phyloP scores from a whole-genome alignment of 92 coral and sea anemone genomes.

The Muricea muricata region DNA sequence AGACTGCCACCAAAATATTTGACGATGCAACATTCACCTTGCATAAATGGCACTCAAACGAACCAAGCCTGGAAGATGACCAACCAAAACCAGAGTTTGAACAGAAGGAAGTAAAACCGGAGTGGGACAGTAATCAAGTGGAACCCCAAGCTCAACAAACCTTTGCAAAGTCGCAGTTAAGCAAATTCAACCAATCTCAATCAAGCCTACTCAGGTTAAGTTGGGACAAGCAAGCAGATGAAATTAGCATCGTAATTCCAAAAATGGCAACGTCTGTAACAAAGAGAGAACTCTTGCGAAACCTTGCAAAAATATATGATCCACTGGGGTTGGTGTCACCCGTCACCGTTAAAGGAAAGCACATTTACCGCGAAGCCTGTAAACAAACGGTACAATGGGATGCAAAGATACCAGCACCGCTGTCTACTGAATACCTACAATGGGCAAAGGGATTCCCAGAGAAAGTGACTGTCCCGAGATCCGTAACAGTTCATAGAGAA shows the following conservation, averaged over 20 bases:
- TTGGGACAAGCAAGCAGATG: slow-evolving; percentile 13
- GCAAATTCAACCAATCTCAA: neutral
- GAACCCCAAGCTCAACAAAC: neutral
- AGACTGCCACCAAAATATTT: neutral
- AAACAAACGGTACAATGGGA: slow-evolving; percentile 13
- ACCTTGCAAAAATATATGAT: slow-evolving; percentile 10
- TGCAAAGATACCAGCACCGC: neutral
- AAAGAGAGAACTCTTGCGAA: slow-evolving; percentile 31
- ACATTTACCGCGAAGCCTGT: slow-evolving; percentile 25
- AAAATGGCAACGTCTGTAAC: neutral
- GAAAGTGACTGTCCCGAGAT: neutral
- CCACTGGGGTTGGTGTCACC: slow-evolving; percentile 26
- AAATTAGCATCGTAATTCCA: neutral
- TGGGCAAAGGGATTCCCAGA: slow-evolving; percentile 1
- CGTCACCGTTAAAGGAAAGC: slow-evolving; percentile 28
- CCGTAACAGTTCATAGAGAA: neutral
- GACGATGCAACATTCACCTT: neutral
- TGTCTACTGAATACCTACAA: neutral
- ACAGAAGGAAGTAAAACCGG: too few species aligned
- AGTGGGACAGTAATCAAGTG: too few species aligned
- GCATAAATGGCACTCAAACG: neutral
- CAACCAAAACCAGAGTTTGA: neutral
- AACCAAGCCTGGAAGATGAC: neutral
- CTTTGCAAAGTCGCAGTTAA: neutral
- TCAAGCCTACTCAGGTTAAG: too few species aligned